Conservation (phyloP, 2,113 vertebrate species). For the Hippocampus comes region DNA sequence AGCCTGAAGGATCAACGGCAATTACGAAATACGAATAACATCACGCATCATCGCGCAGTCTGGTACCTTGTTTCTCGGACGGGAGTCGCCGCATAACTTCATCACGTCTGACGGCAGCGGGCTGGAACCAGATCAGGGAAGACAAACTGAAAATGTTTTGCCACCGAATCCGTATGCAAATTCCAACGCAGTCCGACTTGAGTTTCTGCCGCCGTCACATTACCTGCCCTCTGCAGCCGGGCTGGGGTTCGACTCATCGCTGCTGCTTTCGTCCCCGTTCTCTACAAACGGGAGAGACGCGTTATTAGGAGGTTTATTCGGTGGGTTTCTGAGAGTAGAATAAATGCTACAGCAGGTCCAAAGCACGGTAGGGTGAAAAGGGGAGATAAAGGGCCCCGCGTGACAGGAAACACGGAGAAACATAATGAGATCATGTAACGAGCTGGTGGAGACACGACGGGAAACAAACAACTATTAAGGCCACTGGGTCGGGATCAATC, state of each 20-base stretch:
- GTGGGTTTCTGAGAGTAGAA: too few relatives aligned
- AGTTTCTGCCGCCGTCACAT: neutral
- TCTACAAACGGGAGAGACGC: constrained; percentile 65
- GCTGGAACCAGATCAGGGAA: constrained; percentile 64
- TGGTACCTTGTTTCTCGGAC: constrained; percentile 84
- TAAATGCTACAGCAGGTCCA: neutral
- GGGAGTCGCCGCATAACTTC: constrained; percentile 91
- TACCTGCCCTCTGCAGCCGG: constrained; percentile 89
- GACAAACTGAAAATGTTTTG: neutral
- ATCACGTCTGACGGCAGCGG: constrained; percentile 86
- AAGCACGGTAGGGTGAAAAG: neutral
- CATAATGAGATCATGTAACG: neutral
- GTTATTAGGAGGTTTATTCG: neutral
- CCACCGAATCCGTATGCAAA: too few relatives aligned
- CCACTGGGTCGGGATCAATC: constrained; percentile 15
- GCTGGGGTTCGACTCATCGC: constrained; percentile 85
- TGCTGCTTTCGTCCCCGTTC: constrained; percentile 88
- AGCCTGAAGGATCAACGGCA: constrained; percentile 72
- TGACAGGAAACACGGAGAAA: neutral
- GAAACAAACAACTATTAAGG: constrained; percentile 17
- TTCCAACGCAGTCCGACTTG: too few relatives aligned
- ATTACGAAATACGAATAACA: neutral
- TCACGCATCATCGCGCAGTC: neutral
- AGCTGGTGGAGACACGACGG: constrained; percentile 25
- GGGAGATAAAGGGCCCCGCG: neutral